Conservation (phyloP, 2,797 vertebrate species). For the Pipistrellus nathusii region DNA sequence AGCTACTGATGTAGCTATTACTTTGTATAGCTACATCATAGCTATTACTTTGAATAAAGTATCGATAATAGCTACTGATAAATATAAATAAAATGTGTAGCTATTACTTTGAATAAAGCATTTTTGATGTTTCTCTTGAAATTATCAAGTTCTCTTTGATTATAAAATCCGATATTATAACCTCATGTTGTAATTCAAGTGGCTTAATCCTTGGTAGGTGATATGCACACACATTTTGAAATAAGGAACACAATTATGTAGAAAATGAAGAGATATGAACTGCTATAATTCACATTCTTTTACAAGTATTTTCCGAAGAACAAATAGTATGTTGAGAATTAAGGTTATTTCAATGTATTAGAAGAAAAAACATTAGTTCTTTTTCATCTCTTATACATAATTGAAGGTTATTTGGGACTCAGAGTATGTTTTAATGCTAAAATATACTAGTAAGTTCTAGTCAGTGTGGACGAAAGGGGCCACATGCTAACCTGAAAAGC, state of each 20-base stretch:
- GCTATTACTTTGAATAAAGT: no score
- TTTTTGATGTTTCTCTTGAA: no score
- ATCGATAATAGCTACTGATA: no score
- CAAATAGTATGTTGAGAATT: not conserved
- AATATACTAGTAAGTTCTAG: constrained; percentile 25
- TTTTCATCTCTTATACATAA: constrained; percentile 17
- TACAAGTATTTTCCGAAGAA: constrained; percentile 47
- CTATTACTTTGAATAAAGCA: no score
- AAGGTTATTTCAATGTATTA: constrained; percentile 30
- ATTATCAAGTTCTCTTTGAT: no score
- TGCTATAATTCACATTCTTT: constrained; percentile 21
- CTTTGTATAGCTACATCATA: no score
- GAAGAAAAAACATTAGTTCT: not conserved
- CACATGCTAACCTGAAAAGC: no score
- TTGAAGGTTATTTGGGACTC: constrained; percentile 24
- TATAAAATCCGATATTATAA: no score
- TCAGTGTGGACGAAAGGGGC: not conserved
- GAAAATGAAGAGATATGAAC: constrained; percentile 8
- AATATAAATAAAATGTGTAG: no score
- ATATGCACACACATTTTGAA: not conserved
- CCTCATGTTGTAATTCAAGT: constrained; percentile 34
- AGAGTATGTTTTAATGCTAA: constrained; percentile 49
- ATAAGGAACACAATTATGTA: constrained; percentile 8
- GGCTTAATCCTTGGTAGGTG: not conserved
- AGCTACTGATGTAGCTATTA: no score